Conservation (phyloP, 2,113 vertebrate genomes). For the Anguilla rostrata region DNA sequence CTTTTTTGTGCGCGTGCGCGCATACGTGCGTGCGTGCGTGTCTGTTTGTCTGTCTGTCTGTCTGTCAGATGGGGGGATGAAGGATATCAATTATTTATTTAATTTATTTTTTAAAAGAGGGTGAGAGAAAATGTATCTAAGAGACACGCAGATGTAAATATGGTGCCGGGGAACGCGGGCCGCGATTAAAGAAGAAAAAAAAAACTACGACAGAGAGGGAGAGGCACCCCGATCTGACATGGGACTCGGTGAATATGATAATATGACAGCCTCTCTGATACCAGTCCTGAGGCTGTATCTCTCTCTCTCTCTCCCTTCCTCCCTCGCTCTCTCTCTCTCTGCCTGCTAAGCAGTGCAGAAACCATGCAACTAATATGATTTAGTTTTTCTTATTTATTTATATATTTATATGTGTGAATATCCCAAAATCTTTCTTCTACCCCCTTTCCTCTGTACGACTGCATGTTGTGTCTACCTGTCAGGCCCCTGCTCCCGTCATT, state of each 20-base stretch:
- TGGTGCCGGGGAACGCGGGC: slow-evolving; percentile 42
- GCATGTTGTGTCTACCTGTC: neutral
- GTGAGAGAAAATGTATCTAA: slow-evolving; percentile 38
- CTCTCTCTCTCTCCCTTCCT: slow-evolving; percentile 52
- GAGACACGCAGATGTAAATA: slow-evolving; percentile 60
- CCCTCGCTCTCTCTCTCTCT: slow-evolving; percentile 46
- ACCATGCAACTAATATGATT: neutral
- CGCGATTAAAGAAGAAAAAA: slow-evolving; percentile 65
- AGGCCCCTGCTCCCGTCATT: neutral
- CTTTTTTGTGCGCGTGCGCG: no score
- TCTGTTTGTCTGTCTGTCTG: neutral
- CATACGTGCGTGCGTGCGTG: neutral
- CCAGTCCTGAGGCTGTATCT: slow-evolving; percentile 46
- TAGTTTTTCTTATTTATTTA: no score
- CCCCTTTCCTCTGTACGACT: neutral
- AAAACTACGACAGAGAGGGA: slow-evolving; percentile 37
- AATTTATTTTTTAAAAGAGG: neutral
- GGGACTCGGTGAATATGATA: slow-evolving; percentile 56
- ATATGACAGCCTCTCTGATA: slow-evolving; percentile 60
- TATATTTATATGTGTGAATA: no score
- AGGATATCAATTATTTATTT: neutral
- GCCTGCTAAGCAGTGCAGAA: neutral
- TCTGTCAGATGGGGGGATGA: neutral
- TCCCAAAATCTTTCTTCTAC: no score
- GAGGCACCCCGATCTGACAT: slow-evolving; percentile 42